Percentiles rank a stretch among this genome's conserved stretches.
phyloP scores from a whole-genome alignment of 2,797 vertebrate genomes.

The Peromyscus aztecus region DNA sequence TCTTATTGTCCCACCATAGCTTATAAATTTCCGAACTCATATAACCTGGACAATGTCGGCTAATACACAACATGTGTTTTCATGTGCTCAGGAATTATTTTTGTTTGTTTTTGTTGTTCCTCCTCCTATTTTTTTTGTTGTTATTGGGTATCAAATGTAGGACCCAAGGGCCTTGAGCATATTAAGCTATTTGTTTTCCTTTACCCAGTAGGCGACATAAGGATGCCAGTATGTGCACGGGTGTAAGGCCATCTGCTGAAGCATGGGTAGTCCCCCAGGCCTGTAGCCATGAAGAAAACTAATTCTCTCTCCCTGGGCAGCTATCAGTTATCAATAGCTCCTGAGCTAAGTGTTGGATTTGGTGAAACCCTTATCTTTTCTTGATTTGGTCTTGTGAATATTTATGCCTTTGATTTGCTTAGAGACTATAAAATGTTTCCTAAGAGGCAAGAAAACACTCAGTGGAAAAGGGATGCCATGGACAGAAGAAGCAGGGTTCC shows the following conservation, averaged over 20 bases:
- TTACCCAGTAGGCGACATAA: background rate
- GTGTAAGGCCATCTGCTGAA: background rate
- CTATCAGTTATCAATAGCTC: background rate
- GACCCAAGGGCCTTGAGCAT: background rate
- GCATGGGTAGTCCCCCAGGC: too few species aligned
- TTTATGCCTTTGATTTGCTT: background rate
- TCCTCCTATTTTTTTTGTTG: background rate
- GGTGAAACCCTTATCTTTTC: too few species aligned
- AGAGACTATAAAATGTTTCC: background rate
- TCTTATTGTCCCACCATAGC: background rate
- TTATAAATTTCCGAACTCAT: background rate
- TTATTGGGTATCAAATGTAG: background rate
- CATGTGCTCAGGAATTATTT: background rate
- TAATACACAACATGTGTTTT: background rate
- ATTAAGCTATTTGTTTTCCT: background rate
- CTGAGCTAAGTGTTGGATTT: background rate
- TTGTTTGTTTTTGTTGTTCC: background rate
- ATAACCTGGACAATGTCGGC: background rate
- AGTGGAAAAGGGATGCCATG: background rate
- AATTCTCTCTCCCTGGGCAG: background rate
- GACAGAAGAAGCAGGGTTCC: background rate
- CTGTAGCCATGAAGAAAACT: background rate
- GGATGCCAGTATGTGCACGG: too few species aligned
- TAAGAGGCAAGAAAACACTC: background rate
- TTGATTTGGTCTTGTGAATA: background rate